Conservation (phyloP, 2,113 vertebrate genomes). For the Hydrochoerus hydrochaeris region DNA sequence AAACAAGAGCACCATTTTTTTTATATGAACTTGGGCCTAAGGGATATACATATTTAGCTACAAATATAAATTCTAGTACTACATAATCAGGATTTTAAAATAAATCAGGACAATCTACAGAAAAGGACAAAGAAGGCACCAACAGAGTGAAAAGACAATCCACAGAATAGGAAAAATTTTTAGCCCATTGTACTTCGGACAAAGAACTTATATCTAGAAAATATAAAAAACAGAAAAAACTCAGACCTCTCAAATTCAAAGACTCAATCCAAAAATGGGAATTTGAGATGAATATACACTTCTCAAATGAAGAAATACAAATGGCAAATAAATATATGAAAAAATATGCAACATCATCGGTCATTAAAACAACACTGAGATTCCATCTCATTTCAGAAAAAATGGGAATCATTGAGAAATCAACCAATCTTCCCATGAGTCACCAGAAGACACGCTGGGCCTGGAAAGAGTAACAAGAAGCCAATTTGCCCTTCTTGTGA, state of each 20-base stretch:
- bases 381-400: neutral
- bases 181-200: neutral
- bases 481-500: no score
- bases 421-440: no score
- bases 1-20: neutral
- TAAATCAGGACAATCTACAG: slow-evolving; percentile 47
- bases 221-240: neutral
- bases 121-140: slow-evolving; percentile 34
- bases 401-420: neutral
- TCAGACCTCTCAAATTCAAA: neutral
- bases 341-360: neutral
- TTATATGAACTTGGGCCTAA: slow-evolving; percentile 17
- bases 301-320: neutral
- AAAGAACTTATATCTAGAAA: neutral
- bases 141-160: neutral
- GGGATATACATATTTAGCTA: slow-evolving; percentile 58
- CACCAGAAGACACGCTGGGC: no score
- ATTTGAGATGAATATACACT: neutral
- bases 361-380: neutral
- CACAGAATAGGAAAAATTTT: neutral
- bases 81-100: slow-evolving; percentile 48
- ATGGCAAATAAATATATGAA: neutral
- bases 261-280: neutral
- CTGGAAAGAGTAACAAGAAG: no score
- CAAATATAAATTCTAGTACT: slow-evolving; percentile 53